These are phyloP conservation scores for Platycercus adscitus DNA, from an alignment of 2,113 vertebrate species.

Conservation along the genomic window DNA sequence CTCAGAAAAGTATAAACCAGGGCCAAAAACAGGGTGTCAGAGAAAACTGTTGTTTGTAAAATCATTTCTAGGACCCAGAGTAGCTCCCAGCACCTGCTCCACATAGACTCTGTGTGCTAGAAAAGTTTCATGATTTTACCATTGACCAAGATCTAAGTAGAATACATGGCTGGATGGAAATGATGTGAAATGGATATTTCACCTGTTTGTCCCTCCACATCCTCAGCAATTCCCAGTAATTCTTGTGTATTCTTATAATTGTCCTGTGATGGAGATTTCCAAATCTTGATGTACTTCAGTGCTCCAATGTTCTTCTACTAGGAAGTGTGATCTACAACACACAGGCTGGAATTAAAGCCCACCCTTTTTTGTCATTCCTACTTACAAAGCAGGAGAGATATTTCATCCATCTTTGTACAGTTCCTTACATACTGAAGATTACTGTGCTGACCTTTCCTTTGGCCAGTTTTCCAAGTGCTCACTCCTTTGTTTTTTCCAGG, in stretches of 20 bases:
- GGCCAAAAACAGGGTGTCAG: not conserved
- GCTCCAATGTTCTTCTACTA: not conserved
- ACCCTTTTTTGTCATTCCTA: not conserved
- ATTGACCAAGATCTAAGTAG: not conserved
- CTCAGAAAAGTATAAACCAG: not conserved
- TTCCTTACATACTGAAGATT: not conserved
- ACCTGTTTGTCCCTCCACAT: not conserved
- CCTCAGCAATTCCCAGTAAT: not conserved
- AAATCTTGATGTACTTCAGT: not conserved
- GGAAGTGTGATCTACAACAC: not conserved
- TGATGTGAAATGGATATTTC: not conserved
- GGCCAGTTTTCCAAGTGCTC: not conserved
- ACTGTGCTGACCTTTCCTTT: not conserved
- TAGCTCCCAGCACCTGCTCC: not conserved
- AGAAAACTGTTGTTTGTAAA: not conserved
- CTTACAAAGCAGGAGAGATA: not conserved
- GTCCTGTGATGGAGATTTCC: not conserved
- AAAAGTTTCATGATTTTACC: not conserved
- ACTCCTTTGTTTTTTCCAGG: not conserved
- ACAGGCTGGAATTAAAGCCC: not conserved
- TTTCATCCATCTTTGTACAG: not conserved
- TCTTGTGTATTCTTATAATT: not conserved
- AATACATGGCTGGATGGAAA: not conserved
- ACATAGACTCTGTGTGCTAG: not conserved
- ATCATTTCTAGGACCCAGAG: not conserved